Base-by-base conservation (phyloP, 1,140 invertebrate genomes). In the Trichonephila clavipes region DNA sequence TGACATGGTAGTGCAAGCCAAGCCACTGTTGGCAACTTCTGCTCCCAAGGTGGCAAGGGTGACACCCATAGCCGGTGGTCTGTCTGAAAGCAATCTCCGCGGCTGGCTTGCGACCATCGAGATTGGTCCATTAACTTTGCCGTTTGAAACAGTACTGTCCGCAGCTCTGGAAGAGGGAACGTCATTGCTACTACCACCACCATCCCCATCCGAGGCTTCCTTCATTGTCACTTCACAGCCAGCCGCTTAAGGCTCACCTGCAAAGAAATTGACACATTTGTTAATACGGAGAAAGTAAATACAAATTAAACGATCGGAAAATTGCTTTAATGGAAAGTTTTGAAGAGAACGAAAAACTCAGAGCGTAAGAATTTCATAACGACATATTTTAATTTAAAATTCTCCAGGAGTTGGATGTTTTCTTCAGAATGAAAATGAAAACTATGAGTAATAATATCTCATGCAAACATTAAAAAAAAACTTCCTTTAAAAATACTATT, bases 211-310 rank as follows among this genome's bases (percentile, higher is more conserved):
- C 58, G 92, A 93, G 34, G 44, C 92, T 93, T 93, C 92, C 69
- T 88, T 93, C 92, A 93, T 93, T 24, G 85, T 93, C 66, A 81
- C 85, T 93, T 88, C 85, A 28, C 85, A 93, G 92, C 92, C 92
- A 93, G 85, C 92, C 86, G 86, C 86, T 64, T 66, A 64, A 64
- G 86, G 86, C 59, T 88, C 59, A 64, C 86, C 86, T 64, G 34
- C 3, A 40, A 88, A 19, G 0, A 19, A 28, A 88, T 44, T 8
- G 14, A 64, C 16, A 5, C 3, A 59, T 18, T 12, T 18, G 21
- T 69, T 21, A 72, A 64, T 64, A 64, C 62, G 21, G 62, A 64
- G 5, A 6, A 64, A 18, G 18, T 64, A 51, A 10, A 7, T 7
- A 12, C 0, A 51, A 51, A 51, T 51, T 51, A 51, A 51, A 51